Evolutionary conservation across 2,888 invertebrate genomes (phyloP).

Genomic region (Zaprionus lineosus): DNA sequence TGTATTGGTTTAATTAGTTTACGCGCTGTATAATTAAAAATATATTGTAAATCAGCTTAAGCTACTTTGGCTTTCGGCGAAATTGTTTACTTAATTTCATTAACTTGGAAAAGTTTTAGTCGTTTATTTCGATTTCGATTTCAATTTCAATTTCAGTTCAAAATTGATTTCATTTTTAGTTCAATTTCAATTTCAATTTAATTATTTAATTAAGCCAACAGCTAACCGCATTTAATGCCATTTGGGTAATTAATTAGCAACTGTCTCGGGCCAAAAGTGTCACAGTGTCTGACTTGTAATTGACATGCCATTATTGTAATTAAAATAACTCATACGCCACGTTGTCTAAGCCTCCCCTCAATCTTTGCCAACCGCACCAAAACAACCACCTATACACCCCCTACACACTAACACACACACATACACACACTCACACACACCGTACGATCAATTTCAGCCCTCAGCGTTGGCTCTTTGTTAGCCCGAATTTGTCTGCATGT

Average conservation of each 20-base stretch:
- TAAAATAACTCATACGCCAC: conserved; percentile 71
- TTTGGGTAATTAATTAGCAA: conserved; percentile 57
- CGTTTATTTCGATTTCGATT: not conserved
- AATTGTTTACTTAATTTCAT: conserved; percentile 49
- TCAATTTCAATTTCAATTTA: conserved; percentile 33
- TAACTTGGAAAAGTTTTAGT: conserved; percentile 22
- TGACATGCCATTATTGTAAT: conserved; percentile 77
- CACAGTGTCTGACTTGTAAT: conserved; percentile 62
- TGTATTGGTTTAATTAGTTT: conserved; percentile 65
- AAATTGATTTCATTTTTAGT: conserved; percentile 12
- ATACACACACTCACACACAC: not conserved
- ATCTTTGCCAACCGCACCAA: too few species aligned
- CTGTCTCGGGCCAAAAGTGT: conserved; percentile 42
- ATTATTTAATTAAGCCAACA: conserved; percentile 28
- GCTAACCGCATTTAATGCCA: conserved; percentile 33
- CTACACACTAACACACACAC: not conserved
- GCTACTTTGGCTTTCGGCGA: conserved; percentile 26
- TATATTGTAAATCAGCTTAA: conserved; percentile 56
- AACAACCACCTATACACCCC: not conserved
- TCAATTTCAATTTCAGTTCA: conserved; percentile 7
- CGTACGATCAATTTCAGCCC: conserved; percentile 38
- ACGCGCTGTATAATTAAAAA: conserved; percentile 60
- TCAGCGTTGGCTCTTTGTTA: conserved; percentile 11
- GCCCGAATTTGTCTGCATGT: conserved; percentile 31
- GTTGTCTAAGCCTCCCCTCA: too few species aligned